Percentiles rank a stretch among this genome's conserved stretches.
These are phyloP conservation scores for Tetanocera ferruginea DNA, from an alignment of 2,888 invertebrate species.

Conservation along the genomic window DNA sequence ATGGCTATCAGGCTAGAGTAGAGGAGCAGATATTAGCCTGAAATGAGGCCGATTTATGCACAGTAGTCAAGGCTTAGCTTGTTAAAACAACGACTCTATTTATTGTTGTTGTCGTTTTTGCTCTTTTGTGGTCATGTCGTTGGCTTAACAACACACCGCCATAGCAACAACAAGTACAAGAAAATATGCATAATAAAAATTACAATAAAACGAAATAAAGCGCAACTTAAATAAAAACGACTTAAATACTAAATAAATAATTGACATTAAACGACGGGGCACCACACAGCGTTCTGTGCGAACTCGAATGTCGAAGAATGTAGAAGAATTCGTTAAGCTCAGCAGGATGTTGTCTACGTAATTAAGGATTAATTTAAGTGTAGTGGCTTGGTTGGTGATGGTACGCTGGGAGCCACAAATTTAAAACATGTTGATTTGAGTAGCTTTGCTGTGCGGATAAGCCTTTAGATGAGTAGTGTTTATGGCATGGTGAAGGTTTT, in stretches of 20 bases:
- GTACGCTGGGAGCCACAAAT: neutral
- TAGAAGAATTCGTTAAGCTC: constrained; percentile 49
- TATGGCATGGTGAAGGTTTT: neutral
- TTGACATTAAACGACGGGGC: constrained; percentile 67
- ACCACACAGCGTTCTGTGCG: constrained; percentile 54
- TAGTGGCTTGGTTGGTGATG: constrained; percentile 38
- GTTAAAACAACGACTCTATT: constrained; percentile 7
- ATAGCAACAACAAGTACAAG: neutral
- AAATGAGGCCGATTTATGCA: constrained; percentile 17
- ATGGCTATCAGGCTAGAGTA: constrained; percentile 3
- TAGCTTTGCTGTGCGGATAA: constrained; percentile 2
- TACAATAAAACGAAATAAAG: neutral
- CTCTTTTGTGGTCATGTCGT: neutral
- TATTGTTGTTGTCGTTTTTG: neutral
- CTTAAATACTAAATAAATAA: constrained; percentile 58
- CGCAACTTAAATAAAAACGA: constrained; percentile 19
- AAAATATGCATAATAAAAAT: constrained; percentile 2
- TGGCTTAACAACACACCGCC: neutral
- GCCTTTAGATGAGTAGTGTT: neutral
- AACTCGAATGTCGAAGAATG: constrained; percentile 18
- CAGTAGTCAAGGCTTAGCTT: constrained; percentile 24
- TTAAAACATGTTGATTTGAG: constrained; percentile 30
- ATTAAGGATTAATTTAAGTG: constrained; percentile 67
- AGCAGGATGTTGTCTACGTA: constrained; percentile 68
- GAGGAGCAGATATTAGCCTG: neutral